Evolutionary conservation across 2,797 vertebrate species (phyloP).

Genomic region (Sus cebifrons): DNA sequence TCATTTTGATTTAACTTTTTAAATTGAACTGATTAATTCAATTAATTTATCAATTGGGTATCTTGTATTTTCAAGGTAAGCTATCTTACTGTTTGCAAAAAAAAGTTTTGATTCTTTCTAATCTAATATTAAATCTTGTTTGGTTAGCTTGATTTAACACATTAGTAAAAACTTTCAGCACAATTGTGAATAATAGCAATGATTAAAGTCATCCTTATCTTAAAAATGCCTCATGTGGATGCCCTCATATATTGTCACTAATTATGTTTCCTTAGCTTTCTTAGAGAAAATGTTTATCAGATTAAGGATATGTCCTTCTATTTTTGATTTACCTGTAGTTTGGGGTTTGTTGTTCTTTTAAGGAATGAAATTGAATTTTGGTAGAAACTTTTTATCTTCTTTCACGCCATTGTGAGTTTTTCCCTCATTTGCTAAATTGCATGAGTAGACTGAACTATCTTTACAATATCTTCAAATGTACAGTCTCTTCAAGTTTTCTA

Average conservation of each 20-base stretch:
- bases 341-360: not conserved
- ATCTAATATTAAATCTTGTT: not conserved
- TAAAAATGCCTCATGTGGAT: not conserved
- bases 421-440: not conserved
- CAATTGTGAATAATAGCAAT: not conserved
- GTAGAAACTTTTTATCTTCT: not conserved
- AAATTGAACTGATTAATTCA: not conserved
- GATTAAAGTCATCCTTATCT: not conserved
- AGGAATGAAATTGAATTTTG: not conserved
- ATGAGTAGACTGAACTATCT: not conserved
- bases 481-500: not conserved
- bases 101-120: not conserved
- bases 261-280: not conserved
- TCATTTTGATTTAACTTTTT: not conserved
- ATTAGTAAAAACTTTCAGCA: not conserved
- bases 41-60: not conserved
- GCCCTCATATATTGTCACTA: not conserved
- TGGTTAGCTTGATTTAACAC: not conserved
- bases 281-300: not conserved
- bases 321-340: not conserved
- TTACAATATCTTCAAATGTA: not conserved
- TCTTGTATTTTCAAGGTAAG: not conserved
- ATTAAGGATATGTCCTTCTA: not conserved
- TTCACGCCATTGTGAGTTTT: not conserved
- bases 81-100: not conserved